A percentile compares a stretch with the other conserved stretches of the same genome.
Conservation (phyloP, 2,113 vertebrate species). For the Oryzias woworae region DNA sequence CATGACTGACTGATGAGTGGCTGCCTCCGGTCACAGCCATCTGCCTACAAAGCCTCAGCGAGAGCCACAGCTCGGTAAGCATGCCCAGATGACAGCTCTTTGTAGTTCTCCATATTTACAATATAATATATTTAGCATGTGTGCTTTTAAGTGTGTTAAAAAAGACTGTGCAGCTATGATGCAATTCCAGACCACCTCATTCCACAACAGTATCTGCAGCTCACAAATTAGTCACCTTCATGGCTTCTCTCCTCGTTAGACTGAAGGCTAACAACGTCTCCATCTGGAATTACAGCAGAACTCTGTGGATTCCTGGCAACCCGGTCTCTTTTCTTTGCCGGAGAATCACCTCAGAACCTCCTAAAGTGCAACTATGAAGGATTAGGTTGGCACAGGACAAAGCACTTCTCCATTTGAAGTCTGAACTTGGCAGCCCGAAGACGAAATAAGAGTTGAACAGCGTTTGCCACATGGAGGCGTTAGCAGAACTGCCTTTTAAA, state of each 20-base stretch:
- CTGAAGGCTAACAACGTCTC: slow-evolving; percentile 53
- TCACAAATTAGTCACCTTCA: slow-evolving; percentile 56
- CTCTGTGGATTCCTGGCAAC: slow-evolving; percentile 62
- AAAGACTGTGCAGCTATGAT: slow-evolving; percentile 28
- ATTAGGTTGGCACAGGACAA: slow-evolving; percentile 66
- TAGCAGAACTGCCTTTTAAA: slow-evolving; percentile 52
- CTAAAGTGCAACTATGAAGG: slow-evolving; percentile 64
- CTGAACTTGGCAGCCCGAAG: slow-evolving; percentile 42
- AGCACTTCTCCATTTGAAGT: slow-evolving; percentile 61
- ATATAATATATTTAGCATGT: slow-evolving; percentile 1
- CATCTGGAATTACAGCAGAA: slow-evolving; percentile 55
- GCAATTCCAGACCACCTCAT: slow-evolving; percentile 34
- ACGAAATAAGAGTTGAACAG: slow-evolving; percentile 37
- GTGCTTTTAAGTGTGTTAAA: slow-evolving; percentile 20
- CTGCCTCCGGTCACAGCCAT: slow-evolving; percentile 63
- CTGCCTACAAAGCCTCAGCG: slow-evolving; percentile 47
- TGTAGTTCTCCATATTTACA: slow-evolving; percentile 20
- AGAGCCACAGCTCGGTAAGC: slow-evolving; percentile 41
- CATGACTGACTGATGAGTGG: slow-evolving; percentile 45
- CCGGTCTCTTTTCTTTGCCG: slow-evolving; percentile 29
- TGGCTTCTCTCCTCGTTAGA: slow-evolving; percentile 37
- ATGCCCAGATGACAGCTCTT: slow-evolving; percentile 9
- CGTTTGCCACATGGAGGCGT: slow-evolving; percentile 46
- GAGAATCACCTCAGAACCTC: slow-evolving; percentile 67
- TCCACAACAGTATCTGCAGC: slow-evolving; percentile 33